A percentile compares a stretch with the other conserved stretches of the same genome.
Evolutionary conservation across 2,113 vertebrate genomes (phyloP).

Genomic region (Spheniscus mendiculus): DNA sequence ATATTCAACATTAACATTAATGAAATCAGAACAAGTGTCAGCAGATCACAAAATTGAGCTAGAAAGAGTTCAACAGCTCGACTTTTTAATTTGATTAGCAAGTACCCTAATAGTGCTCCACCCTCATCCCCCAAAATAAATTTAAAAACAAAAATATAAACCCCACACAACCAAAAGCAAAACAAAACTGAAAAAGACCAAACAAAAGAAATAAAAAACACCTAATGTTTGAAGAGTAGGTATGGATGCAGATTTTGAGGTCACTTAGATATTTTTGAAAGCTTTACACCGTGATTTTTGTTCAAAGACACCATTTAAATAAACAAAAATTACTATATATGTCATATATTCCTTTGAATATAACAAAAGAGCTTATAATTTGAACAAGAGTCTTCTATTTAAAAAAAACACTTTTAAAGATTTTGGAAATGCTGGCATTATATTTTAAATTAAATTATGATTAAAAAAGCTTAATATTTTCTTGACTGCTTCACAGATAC

Average conservation of each 20-base stretch:
- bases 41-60: background rate
- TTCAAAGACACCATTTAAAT: background rate
- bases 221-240: rapidly evolving
- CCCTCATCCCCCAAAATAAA: background rate
- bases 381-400: background rate
- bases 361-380: background rate
- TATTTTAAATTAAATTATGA: background rate
- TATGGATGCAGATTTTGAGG: background rate
- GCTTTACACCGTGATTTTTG: background rate
- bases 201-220: background rate
- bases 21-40: background rate
- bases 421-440: background rate
- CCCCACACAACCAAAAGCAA: background rate
- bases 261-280: background rate
- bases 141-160: background rate
- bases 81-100: background rate
- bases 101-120: background rate
- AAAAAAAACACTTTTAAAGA: background rate
- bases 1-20: background rate
- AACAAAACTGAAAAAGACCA: background rate
- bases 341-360: background rate
- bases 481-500: slow-evolving; percentile 56
- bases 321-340: background rate
- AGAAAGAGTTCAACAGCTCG: background rate
- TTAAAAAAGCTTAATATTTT: background rate